These are phyloP conservation scores for Chydorus sphaericus DNA, from an alignment of 2,888 invertebrate species.

Conservation along the genomic window DNA sequence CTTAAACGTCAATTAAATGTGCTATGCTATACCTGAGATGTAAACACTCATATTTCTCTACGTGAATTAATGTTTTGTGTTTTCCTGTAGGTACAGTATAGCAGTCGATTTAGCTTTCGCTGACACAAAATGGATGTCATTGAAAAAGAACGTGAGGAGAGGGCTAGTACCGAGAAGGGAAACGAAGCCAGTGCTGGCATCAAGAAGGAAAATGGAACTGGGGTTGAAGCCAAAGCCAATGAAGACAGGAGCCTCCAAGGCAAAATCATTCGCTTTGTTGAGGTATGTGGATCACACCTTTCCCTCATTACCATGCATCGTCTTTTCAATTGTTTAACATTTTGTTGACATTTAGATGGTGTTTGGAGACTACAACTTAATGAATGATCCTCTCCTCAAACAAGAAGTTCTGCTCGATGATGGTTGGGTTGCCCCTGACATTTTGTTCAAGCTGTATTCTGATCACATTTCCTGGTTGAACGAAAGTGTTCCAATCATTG, in stretches of 20 bases:
- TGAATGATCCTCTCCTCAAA: slow-evolving; percentile 81
- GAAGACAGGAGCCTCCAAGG: slow-evolving; percentile 34
- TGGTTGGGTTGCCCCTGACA: slow-evolving; percentile 76
- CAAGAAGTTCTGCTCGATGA: slow-evolving; percentile 71
- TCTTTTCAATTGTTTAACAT: slow-evolving; percentile 9
- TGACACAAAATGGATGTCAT: too few relatives aligned
- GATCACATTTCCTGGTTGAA: slow-evolving; percentile 64
- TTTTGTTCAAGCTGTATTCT: slow-evolving; percentile 74
- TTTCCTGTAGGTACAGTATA: too few relatives aligned
- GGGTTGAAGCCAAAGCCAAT: not conserved
- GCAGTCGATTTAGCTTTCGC: too few relatives aligned
- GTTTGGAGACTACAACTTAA: slow-evolving; percentile 86
- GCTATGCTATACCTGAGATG: too few relatives aligned
- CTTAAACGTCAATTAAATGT: too few relatives aligned
- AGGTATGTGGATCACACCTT: slow-evolving; percentile 18
- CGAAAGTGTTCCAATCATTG: slow-evolving; percentile 51
- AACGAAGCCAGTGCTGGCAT: too few relatives aligned
- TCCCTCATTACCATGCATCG: not conserved
- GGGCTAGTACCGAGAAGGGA: too few relatives aligned
- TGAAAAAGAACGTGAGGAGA: too few relatives aligned
- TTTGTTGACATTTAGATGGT: slow-evolving; percentile 41
- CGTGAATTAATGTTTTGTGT: too few relatives aligned
- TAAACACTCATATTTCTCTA: too few relatives aligned
- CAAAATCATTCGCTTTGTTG: slow-evolving; percentile 47
- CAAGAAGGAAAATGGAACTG: not conserved